Evolutionary conservation across 2,113 vertebrate species (phyloP).

Genomic region (Cyanistes caeruleus): DNA sequence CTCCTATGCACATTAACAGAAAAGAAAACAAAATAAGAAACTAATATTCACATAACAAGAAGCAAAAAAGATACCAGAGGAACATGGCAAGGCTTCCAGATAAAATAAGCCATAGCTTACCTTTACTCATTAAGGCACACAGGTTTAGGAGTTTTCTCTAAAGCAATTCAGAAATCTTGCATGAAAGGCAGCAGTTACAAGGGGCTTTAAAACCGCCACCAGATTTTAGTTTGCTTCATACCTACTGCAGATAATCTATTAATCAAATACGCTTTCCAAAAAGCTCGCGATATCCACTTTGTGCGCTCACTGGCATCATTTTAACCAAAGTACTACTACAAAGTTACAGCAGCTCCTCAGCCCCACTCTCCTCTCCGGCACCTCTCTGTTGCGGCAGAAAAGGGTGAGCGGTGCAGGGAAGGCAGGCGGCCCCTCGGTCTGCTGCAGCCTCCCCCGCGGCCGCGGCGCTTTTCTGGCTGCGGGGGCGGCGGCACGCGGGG

Average conservation of each 20-base stretch:
- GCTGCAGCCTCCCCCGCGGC: fast-evolving
- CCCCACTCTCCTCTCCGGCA: fast-evolving
- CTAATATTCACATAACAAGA: not conserved
- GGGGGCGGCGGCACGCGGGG: not conserved
- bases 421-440: fast-evolving
- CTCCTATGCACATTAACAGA: fast-evolving
- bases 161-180: not conserved
- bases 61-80: not conserved
- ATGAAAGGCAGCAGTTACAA: not conserved
- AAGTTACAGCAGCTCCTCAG: not conserved
- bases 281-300: fast-evolving
- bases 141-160: not conserved
- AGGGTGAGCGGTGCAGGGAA: fast-evolving
- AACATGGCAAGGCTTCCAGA: fast-evolving
- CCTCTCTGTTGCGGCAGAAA: not conserved
- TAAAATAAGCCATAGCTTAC: not conserved
- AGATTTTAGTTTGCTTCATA: not conserved
- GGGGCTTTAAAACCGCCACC: not conserved
- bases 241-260: fast-evolving
- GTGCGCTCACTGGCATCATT: fast-evolving
- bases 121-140: not conserved
- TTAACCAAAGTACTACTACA: fast-evolving
- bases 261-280: fast-evolving
- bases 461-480: not conserved
- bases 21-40: not conserved